A percentile compares a stretch with the other conserved stretches of the same genome.
Evolutionary conservation across 2,797 vertebrate species (phyloP).

Genomic region (Nasua narica): DNA sequence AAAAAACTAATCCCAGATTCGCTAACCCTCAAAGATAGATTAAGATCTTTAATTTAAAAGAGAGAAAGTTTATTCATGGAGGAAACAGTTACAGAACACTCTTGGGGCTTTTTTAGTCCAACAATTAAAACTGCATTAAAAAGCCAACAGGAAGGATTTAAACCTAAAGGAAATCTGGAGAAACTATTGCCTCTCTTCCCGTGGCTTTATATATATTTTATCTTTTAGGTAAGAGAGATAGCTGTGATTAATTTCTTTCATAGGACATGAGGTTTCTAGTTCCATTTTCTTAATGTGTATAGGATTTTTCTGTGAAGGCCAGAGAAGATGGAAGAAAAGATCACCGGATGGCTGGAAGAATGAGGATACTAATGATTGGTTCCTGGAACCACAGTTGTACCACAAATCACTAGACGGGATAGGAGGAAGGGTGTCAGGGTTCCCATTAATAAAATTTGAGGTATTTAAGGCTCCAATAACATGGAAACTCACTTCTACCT

Average conservation of each 20-base stretch:
- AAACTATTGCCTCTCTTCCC: constrained; percentile 63
- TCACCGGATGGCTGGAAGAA: not conserved
- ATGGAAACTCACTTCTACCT: not conserved
- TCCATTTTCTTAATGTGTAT: constrained; percentile 65
- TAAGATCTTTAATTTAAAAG: constrained; percentile 85
- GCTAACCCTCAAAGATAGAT: constrained; percentile 69
- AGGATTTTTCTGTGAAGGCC: constrained; percentile 56
- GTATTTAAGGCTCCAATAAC: not conserved
- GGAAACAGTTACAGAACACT: constrained; percentile 77
- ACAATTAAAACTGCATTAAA: constrained; percentile 81
- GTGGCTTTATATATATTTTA: constrained; percentile 70
- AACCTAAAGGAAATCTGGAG: constrained; percentile 65
- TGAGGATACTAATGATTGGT: not conserved
- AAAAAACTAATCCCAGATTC: constrained; percentile 44
- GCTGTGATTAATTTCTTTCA: constrained; percentile 71
- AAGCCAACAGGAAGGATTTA: constrained; percentile 69
- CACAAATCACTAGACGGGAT: not conserved
- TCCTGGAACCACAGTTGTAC: not conserved
- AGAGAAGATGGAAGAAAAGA: not conserved
- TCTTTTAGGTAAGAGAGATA: constrained; percentile 69
- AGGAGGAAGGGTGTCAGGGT: not conserved
- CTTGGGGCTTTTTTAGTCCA: constrained; percentile 66
- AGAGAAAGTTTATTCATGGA: constrained; percentile 79
- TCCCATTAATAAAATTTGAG: constrained; percentile 50
- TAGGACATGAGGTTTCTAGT: constrained; percentile 68